Percentiles rank a stretch among this genome's conserved stretches.
Conservation (phyloP, 2,888 invertebrate species). For the Mesorhabditis spiculigera region DNA sequence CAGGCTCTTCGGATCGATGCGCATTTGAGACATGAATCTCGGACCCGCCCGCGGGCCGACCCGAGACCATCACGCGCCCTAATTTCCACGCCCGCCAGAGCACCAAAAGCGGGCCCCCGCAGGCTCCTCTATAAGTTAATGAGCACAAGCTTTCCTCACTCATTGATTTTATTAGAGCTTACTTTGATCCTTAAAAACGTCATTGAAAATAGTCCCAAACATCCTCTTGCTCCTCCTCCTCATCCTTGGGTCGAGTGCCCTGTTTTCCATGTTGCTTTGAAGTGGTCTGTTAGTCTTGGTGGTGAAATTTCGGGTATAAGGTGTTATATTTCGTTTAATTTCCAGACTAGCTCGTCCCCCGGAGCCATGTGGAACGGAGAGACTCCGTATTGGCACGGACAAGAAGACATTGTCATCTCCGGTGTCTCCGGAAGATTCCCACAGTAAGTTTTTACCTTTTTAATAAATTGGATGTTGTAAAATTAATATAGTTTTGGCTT, state of each 20-base stretch:
- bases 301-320: no score
- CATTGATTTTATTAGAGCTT: no score
- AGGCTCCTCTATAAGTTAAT: background rate
- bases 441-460: constrained; percentile 58
- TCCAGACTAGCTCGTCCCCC: constrained; percentile 35
- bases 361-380: constrained; percentile 46
- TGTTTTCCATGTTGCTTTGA: no score
- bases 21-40: no score
- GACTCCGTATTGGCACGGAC: constrained; percentile 52
- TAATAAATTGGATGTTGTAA: background rate
- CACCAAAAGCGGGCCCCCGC: background rate
- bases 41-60: background rate
- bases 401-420: constrained; percentile 62
- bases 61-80: constrained; percentile 4
- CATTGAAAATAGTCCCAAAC: no score
- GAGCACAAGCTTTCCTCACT: no score
- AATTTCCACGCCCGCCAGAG: background rate
- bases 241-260: background rate
- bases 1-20: no score
- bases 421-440: constrained; percentile 72
- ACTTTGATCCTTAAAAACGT: no score
- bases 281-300: no score
- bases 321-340: constrained; percentile 5
- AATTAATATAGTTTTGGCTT: background rate
- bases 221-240: constrained; percentile 7